Percentiles rank a stretch among this genome's conserved stretches.
phyloP scores from a whole-genome alignment of 2,888 invertebrate species.

The Limnephilus lunatus region DNA sequence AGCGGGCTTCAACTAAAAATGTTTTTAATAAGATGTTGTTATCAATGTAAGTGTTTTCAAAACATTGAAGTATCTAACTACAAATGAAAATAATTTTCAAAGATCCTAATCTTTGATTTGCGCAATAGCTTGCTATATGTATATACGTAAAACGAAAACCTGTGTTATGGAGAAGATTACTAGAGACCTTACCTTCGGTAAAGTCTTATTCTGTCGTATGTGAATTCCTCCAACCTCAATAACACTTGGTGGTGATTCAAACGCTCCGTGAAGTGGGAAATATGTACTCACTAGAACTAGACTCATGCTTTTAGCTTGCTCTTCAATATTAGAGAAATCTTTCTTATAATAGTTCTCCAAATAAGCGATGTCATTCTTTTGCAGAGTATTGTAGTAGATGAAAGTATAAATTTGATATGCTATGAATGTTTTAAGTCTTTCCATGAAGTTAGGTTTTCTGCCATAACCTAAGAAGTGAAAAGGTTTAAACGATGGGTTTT shows the following conservation, averaged over 20 bases:
- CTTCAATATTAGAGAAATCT: slow-evolving; percentile 73
- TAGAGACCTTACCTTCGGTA: slow-evolving; percentile 13
- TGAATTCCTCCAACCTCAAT: slow-evolving; percentile 81
- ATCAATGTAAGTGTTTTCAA: no score
- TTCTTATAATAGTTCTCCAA: slow-evolving; percentile 72
- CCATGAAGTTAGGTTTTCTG: slow-evolving; percentile 69
- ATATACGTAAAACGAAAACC: no score
- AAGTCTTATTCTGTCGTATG: slow-evolving; percentile 31
- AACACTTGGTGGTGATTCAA: slow-evolving; percentile 76
- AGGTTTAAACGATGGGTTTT: slow-evolving; percentile 74
- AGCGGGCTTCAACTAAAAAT: no score
- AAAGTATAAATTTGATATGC: slow-evolving; percentile 68
- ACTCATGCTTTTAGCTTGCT: slow-evolving; percentile 74
- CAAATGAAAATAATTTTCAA: no score
- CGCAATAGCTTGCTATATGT: no score
- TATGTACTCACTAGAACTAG: slow-evolving; percentile 80
- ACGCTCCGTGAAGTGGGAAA: slow-evolving; percentile 77
- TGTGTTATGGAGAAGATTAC: no score
- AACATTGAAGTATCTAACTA: no score
- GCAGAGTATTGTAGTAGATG: slow-evolving; percentile 69
- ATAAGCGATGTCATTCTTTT: slow-evolving; percentile 70
- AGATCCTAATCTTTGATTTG: no score
- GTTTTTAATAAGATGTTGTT: no score
- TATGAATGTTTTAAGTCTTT: slow-evolving; percentile 69
- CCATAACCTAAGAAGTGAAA: slow-evolving; percentile 72